Conservation (phyloP, 1,140 invertebrate species). For the Eueides isabella region DNA sequence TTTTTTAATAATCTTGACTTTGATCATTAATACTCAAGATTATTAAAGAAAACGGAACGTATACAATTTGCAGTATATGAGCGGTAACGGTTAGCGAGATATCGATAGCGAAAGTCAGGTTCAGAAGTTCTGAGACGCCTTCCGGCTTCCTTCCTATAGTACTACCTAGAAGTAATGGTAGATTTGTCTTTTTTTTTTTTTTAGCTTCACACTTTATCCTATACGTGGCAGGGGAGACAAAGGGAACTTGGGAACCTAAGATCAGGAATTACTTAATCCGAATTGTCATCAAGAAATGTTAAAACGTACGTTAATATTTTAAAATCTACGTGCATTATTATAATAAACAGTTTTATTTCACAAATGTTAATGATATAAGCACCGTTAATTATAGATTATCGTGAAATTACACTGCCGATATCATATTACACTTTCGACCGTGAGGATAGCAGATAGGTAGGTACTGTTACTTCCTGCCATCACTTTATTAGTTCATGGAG, state of each 20-base stretch:
- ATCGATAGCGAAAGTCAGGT: constrained; percentile 61
- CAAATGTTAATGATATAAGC: background rate
- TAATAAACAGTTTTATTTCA: background rate
- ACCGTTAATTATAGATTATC: background rate
- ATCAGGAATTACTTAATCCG: too few species aligned
- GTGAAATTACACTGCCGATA: constrained; percentile 2
- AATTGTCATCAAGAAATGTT: too few species aligned
- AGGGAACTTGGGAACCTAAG: too few species aligned
- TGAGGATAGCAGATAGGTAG: background rate
- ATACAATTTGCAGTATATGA: constrained; percentile 40
- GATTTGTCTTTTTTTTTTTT: too few species aligned
- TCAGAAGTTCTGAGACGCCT: constrained; percentile 51
- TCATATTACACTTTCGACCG: background rate
- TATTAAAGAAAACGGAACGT: background rate
- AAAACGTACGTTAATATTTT: background rate
- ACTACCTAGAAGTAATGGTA: background rate
- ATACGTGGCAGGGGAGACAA: too few species aligned
- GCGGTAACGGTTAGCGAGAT: constrained; percentile 19
- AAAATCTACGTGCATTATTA: too few species aligned
- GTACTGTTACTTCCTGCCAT: background rate
- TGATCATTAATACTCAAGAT: too few species aligned
- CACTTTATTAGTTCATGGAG: background rate
- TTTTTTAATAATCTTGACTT: too few species aligned
- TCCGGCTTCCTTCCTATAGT: constrained; percentile 29
- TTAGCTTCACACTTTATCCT: too few species aligned